Conservation (phyloP, 2,888 invertebrate species). For the Doris montereyensis region DNA sequence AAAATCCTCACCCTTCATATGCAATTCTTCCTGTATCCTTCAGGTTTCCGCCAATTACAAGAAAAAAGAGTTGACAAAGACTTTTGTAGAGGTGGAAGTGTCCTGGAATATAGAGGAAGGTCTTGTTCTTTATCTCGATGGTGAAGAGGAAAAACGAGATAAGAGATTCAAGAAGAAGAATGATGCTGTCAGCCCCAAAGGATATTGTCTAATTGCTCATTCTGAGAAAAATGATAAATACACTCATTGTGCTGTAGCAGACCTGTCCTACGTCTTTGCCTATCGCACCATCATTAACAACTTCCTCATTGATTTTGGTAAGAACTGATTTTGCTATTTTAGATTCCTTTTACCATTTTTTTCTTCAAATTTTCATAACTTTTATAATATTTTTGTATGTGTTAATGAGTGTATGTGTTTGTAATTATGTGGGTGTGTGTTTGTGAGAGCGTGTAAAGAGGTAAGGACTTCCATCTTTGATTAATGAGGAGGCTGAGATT, state of each 20-base stretch:
- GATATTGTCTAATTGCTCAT: conserved; percentile 31
- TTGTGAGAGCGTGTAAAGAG: too few relatives aligned
- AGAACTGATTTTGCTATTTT: conserved; percentile 13
- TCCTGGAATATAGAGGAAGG: conserved; percentile 49
- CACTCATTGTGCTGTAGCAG: conserved; percentile 41
- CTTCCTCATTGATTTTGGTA: conserved; percentile 42
- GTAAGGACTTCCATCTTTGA: too few relatives aligned
- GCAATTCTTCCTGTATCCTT: background rate
- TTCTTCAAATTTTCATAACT: too few relatives aligned
- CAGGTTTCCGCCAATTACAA: conserved; percentile 30
- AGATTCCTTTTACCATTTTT: too few relatives aligned
- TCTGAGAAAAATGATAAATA: conserved; percentile 32
- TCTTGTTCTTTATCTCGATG: conserved; percentile 42
- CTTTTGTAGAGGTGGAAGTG: conserved; percentile 45
- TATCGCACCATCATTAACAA: conserved; percentile 38
- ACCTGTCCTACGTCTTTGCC: conserved; percentile 46
- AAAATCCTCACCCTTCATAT: too few relatives aligned
- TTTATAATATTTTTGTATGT: too few relatives aligned
- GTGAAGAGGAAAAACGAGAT: conserved; percentile 12
- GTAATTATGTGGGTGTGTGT: too few relatives aligned
- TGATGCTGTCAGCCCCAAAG: background rate
- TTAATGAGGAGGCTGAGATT: too few relatives aligned
- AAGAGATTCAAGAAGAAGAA: conserved; percentile 17
- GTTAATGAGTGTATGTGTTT: too few relatives aligned
- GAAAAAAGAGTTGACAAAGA: background rate